phyloP scores from a whole-genome alignment of 2,113 vertebrate genomes.

The Argyrosomus japonicus region DNA sequence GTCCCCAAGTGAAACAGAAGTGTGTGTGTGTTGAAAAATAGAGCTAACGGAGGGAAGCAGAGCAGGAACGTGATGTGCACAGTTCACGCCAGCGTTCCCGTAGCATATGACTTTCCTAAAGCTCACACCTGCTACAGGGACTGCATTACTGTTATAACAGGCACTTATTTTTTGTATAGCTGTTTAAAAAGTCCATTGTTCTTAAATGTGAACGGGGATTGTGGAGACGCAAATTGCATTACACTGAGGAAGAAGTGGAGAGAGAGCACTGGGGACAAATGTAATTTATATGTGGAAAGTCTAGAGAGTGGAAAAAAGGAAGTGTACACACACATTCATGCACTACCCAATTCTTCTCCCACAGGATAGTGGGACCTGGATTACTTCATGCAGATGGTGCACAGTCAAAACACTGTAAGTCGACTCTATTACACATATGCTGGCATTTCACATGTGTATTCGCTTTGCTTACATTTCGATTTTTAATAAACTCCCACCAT shows the following conservation, averaged over 20 bases:
- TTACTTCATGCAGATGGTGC: conserved; percentile 17
- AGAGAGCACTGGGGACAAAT: not conserved
- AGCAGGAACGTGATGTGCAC: not conserved
- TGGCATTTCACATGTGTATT: not conserved
- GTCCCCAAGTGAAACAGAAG: conserved; percentile 26
- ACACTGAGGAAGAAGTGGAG: not conserved
- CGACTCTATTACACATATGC: not conserved
- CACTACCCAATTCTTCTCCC: not conserved
- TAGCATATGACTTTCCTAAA: not conserved
- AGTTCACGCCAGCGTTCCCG: not conserved
- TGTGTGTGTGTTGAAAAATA: not conserved
- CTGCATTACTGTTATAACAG: not conserved
- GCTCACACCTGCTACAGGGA: not conserved
- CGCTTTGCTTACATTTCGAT: not conserved
- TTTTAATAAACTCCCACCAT: conserved; percentile 27
- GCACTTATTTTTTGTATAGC: not conserved
- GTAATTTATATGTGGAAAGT: conserved; percentile 6
- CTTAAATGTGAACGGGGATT: not conserved
- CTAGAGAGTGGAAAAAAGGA: not conserved
- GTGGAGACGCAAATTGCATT: conserved; percentile 2
- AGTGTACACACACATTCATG: not conserved
- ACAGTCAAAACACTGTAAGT: conserved; percentile 1
- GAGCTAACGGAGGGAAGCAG: not conserved
- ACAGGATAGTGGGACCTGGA: not conserved
- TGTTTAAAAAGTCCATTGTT: not conserved